Base-by-base conservation (phyloP, 2,113 vertebrate genomes). In the Nothocercus nigrocapillus region DNA sequence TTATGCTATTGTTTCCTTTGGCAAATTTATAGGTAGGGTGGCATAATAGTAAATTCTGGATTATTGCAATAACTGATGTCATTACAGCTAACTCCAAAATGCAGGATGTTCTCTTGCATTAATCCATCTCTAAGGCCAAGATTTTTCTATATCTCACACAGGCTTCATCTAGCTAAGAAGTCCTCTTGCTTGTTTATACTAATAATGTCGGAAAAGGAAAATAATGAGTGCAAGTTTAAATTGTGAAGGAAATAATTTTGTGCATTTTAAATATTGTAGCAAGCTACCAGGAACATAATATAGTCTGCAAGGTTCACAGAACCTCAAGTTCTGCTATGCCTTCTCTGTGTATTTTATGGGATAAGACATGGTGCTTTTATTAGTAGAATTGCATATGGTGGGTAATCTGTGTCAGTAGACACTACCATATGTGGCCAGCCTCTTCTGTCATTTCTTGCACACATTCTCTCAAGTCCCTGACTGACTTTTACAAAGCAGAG, bases 391-490 rank as follows among this genome's bases (percentile, higher is more conserved):
- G 22, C 1, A 0, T 88, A 77, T 64, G 61, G 25, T 86, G 45
- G 54, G 61, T 81, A 61, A 51, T 89, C 84, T 81, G 61, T 90
- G 68, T 75, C 79, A 81, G 72, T 78, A 94, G 79, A 75, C 73
- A 61, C 40, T 94, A 88, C 59, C 88, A 63, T 61, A 84, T 30
- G 75, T 85, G 82, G 25, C 63, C 88, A 78, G 7, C 17, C 17
- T 95, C 91, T 92, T 64, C 79, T 93, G 82, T 53, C 36, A 72
- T 85, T 94, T 94, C 82, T 86, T 83, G 49, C 90, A 81, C 25
- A 85, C 58, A 28, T 87, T 62, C 28, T 93, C 78, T 69, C 67
- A 92, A 89, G 47, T 62, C 53, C 89, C 72, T 58, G 25, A 76
- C 11, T 83, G 87, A 63, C 87, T 76, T 92, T 85, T 68, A 88